phyloP scores from a whole-genome alignment of 2,888 invertebrate genomes.

The Nysson spinosus region DNA sequence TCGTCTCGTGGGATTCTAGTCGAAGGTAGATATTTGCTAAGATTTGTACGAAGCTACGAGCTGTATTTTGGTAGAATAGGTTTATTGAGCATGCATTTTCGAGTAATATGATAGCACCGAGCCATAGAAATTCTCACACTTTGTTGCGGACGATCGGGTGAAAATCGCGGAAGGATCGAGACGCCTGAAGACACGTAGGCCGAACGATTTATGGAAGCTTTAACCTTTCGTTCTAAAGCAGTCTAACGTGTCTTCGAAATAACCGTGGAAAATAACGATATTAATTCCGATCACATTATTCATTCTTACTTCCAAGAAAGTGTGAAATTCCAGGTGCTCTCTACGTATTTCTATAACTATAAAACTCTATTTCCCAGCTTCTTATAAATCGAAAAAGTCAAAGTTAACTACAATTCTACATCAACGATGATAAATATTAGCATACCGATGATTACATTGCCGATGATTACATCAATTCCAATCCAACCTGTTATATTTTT shows the following conservation, averaged over 20 bases:
- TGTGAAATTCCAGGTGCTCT: background rate
- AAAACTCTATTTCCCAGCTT: too few relatives aligned
- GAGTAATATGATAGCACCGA: conserved; percentile 19
- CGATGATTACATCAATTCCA: too few relatives aligned
- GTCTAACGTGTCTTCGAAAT: background rate
- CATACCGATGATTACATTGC: too few relatives aligned
- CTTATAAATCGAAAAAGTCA: too few relatives aligned
- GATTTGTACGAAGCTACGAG: conserved; percentile 13
- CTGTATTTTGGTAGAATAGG: conserved; percentile 7
- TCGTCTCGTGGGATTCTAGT: conserved; percentile 19
- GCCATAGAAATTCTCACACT: conserved; percentile 57
- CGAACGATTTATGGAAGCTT: conserved; percentile 58
- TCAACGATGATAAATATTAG: too few relatives aligned
- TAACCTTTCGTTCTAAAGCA: conserved; percentile 57
- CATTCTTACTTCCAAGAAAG: background rate
- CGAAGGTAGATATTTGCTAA: conserved; percentile 30
- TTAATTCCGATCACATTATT: background rate
- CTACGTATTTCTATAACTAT: too few relatives aligned
- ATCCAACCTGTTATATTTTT: too few relatives aligned
- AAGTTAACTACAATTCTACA: too few relatives aligned
- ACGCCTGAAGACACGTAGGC: conserved; percentile 53
- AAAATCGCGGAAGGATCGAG: conserved; percentile 44
- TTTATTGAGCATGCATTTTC: conserved; percentile 7
- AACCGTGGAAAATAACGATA: background rate
- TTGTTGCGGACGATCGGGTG: conserved; percentile 35